Base-by-base conservation (phyloP, 1,140 invertebrate genomes). In the Lordiphosa stackelbergi region DNA sequence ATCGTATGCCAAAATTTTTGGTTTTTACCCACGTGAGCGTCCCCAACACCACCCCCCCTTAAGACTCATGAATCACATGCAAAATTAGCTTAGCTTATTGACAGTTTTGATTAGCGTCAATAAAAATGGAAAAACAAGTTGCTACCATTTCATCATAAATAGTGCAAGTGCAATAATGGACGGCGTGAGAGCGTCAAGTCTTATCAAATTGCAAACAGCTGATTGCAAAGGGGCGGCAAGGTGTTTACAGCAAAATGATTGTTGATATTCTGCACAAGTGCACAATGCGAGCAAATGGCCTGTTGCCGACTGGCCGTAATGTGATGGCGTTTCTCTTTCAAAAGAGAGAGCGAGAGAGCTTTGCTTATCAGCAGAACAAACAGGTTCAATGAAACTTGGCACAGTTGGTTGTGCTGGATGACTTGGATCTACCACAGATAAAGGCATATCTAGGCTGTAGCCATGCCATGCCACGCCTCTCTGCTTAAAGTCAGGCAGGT, bases 21-120 rank as follows among this genome's bases (percentile, higher is more conserved):
- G 16, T 4, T 11, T 35, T 31, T 53, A 63, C 8, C 59, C 69
- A 72, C 55, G 69, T 73, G 69, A 69, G 53, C 13, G n/a, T 16
- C 28, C 28, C 11, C n/a, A 10, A 11, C 42, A 8, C 10, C 28
- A 24, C 13, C 28, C 43, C 24, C 37, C 37, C 11, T 37, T 37
- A 10, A 43, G 10, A 22, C 16, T 54, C 53, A 42, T 61, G 56
- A 61, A 19, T 60, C 59, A 16, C 40, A 42, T 16, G 60, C 19
- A 16, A 22, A 36, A 54, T 35, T 22, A 24, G 42, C 11, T 11
- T 13, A 28, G 13, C 7, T 13, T 24, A 31, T 13, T 31, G 28
- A 6, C 22, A 9, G 8, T 31, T 28, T 16, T 35, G 47, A 41
- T 52, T 40, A 19, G 16, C 22, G 45, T 35, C 53, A 54, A 42